Percentiles rank a stretch among this genome's conserved stretches.
phyloP scores from a whole-genome alignment of 2,113 vertebrate species.

The rabbit (Oryctolagus cuniculus) region DNA sequence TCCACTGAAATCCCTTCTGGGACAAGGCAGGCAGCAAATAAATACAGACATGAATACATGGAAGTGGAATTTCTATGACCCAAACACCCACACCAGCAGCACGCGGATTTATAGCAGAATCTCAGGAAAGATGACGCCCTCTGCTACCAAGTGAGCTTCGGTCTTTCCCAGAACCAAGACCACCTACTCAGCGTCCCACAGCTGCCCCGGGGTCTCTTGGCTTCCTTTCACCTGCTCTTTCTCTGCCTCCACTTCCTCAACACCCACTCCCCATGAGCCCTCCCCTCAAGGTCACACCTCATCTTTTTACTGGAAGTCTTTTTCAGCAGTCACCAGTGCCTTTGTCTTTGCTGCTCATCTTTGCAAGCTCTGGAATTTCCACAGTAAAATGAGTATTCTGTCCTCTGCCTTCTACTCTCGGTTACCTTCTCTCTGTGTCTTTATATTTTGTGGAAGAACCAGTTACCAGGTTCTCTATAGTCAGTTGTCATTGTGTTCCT shows the following conservation, averaged over 20 bases:
- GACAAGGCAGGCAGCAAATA: background rate
- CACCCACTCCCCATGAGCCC: background rate
- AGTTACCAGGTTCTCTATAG: background rate
- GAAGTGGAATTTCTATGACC: background rate
- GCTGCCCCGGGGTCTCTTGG: background rate
- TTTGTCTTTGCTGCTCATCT: background rate
- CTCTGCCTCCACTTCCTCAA: constrained; percentile 39
- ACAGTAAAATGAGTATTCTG: too few relatives aligned
- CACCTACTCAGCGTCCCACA: background rate
- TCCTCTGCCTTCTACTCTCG: background rate
- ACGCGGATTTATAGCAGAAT: background rate
- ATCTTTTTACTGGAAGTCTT: background rate
- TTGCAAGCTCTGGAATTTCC: too few relatives aligned
- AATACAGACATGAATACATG: background rate
- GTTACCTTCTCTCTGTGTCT: background rate
- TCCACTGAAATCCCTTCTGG: background rate
- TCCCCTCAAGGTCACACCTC: background rate
- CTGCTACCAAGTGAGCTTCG: background rate
- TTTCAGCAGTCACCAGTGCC: too few relatives aligned
- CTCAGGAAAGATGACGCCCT: background rate
- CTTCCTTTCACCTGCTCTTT: constrained; percentile 29
- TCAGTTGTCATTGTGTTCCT: background rate
- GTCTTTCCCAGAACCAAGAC: background rate
- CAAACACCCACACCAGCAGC: background rate
- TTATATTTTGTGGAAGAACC: background rate